Base-by-base conservation (phyloP, 2,113 vertebrate genomes). In the Vimba vimba region DNA sequence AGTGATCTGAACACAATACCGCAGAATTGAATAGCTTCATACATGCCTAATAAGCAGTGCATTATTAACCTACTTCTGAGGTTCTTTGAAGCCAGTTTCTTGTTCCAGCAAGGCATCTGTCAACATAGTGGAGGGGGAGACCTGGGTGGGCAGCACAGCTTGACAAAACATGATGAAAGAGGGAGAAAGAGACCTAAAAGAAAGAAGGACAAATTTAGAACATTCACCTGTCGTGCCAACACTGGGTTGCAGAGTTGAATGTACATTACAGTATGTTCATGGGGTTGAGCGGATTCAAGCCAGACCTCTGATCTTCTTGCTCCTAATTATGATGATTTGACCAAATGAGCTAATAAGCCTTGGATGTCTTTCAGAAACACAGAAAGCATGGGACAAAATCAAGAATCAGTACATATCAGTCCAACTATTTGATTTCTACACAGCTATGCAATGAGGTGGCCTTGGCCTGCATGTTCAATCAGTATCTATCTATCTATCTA, bases 161-260 rank as follows among this genome's bases (percentile, higher is more conserved):
- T 83, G 81, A 83, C 68, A 83, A 83, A 83, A 83, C 47, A 57
- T 83, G 82, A 83, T 83, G 82, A 73, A 83, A 83, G 66, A 59
- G 82, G 50, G 30, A 73, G 82, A 73, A 83, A 83, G 30, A 73
- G 68, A 43, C 27, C 19, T 77, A 57, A 83, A 81, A 73, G 23
- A 73, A 68, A 36, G 50, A 71, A 21, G 50, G 30, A 43, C 39
- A 59, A 39, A 33, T 55, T n/a, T 30, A 45, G 59, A 39, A 60
- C 7, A 19, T 25, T 82, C 79, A 23, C 33, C n/a, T 81, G 60
- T 57, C 21, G 2, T 60, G 36, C 57, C 36, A 47, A 17, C 64
- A 50, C 27, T 23, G 45, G 60, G 1, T 17, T 52, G 43, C 80
- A 39, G 50, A 12, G 23, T 43, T 59, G 81, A 50, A 23, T 5